A percentile compares a stretch with the other conserved stretches of the same genome.
Evolutionary conservation across 2,888 invertebrate species (phyloP).

Genomic region (Phanerotoma sp.): DNA sequence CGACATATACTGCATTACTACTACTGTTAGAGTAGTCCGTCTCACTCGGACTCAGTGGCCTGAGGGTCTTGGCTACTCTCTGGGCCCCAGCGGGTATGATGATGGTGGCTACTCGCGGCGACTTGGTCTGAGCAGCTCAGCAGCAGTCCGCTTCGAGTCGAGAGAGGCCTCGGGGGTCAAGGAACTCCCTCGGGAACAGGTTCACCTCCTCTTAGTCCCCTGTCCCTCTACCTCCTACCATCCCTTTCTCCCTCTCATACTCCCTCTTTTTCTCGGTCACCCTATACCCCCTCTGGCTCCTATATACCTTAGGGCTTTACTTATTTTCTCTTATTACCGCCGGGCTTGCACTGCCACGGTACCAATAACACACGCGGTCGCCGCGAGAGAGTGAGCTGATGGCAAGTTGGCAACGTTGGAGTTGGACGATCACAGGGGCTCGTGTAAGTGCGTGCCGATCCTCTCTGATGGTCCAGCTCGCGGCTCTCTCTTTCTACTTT

Average conservation of each 20-base stretch:
- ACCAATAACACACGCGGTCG: constrained; percentile 38
- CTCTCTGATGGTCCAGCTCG: constrained; percentile 31
- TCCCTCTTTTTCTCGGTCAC: constrained; percentile 28
- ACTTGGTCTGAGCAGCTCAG: constrained; percentile 36
- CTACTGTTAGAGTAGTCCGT: no score
- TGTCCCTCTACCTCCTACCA: no score
- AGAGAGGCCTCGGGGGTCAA: constrained; percentile 51
- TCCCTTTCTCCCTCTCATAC: constrained; percentile 23
- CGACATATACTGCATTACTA: constrained; percentile 25
- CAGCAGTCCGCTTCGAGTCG: constrained; percentile 16
- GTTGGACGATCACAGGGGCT: constrained; percentile 19
- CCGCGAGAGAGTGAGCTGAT: constrained; percentile 16
- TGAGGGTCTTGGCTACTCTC: constrained; percentile 19
- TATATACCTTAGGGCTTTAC: constrained; percentile 46
- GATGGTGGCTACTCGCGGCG: constrained; percentile 48
- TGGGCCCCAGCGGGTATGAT: constrained; percentile 46
- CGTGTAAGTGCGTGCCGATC: constrained; percentile 27
- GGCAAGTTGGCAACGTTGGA: constrained; percentile 24
- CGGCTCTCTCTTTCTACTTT: no score
- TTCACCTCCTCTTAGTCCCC: constrained; percentile 52
- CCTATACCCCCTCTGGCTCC: constrained; percentile 40
- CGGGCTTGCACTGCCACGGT: constrained; percentile 26
- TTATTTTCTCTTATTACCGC: constrained; percentile 54
- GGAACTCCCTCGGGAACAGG: constrained; percentile 59
- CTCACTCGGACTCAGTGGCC: neutral